Evolutionary conservation across 2,797 vertebrate genomes (phyloP), one percentile per base, ranked within the genome.

Genomic region (Chrosomus eos): DNA sequence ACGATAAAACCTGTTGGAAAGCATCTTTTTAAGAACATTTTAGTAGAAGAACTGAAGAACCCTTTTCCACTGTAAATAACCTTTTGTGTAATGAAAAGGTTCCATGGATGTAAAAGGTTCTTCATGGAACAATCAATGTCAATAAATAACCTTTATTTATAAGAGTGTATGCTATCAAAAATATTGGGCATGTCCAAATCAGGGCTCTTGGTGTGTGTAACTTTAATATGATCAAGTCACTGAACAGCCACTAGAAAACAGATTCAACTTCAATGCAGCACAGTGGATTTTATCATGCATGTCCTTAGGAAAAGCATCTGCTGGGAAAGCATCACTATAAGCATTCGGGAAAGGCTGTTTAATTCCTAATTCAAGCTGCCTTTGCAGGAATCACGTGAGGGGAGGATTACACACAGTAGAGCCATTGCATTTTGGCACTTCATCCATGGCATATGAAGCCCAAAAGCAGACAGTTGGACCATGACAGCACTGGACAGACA

Each of bases 341-440:
- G 73, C 85, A 81, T 73, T 76, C 64, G 23, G 72, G 16, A 86
- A 81, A 38, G 45, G 67, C 66, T 85, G 87, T 87, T 87, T 88
- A 87, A 89, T 85, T 88, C 83, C 83, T 45, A 85, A 85, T 84
- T 84, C 81, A 84, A 85, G 83, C 81, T 88, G 81, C 48, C 53
- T 80, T 81, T 74, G 68, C 72, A 82, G 82, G 38, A 84, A 81
- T 87, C 83, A 81, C 43, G 23, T 85, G 87, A 81, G 76, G 43
- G 51, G 45, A 66, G 85, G 88, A 87, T 83, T 88, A 85, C 75
- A 84, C 83, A 70, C 84, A 85, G 75, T 85, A 81, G 16, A 84
- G 74, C 70, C 81, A 77, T 86, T 85, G 86, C 75, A 68, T 87
- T 60, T 82, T 85, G 87, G 85, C 88, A 85, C 53, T 76, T 81